phyloP scores from a whole-genome alignment of 1,140 invertebrate genomes.

The Mylabris phalerata region DNA sequence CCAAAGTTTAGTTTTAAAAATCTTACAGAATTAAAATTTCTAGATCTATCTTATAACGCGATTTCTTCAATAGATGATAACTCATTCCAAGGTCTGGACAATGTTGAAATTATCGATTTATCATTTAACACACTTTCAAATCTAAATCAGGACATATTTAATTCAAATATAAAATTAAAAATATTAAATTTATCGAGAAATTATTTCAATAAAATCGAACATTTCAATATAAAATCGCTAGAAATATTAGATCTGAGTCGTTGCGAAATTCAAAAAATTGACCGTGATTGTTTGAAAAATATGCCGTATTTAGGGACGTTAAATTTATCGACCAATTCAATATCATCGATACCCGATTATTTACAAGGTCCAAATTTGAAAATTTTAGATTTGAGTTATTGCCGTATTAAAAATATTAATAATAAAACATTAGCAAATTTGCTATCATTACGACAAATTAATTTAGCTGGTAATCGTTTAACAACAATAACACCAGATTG shows the following conservation, averaged over 20 bases:
- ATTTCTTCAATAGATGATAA: constrained; percentile 48
- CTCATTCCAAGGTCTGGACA: constrained; percentile 50
- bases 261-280: constrained; percentile 52
- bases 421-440: constrained; percentile 50
- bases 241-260: constrained; percentile 50
- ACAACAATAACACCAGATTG: constrained; percentile 50
- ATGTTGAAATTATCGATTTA: constrained; percentile 53
- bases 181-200: constrained; percentile 58
- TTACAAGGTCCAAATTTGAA: constrained; percentile 49
- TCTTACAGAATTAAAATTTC: constrained; percentile 51
- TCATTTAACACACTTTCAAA: constrained; percentile 58
- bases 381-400: constrained; percentile 52
- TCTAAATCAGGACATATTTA: constrained; percentile 48
- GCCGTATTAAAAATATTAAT: constrained; percentile 46
- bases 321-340: constrained; percentile 52
- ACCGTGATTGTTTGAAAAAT: constrained; percentile 47
- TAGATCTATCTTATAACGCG: constrained; percentile 59
- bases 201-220: constrained; percentile 52
- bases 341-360: constrained; percentile 49
- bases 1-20: constrained; percentile 51
- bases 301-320: constrained; percentile 48
- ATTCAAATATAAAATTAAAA: constrained; percentile 48
- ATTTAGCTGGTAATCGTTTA: constrained; percentile 59
- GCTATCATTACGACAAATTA: constrained; percentile 48
- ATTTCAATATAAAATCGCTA: constrained; percentile 49